Evolutionary conservation across 2,797 vertebrate species (phyloP).

Genomic region (Eulemur rubriventer): DNA sequence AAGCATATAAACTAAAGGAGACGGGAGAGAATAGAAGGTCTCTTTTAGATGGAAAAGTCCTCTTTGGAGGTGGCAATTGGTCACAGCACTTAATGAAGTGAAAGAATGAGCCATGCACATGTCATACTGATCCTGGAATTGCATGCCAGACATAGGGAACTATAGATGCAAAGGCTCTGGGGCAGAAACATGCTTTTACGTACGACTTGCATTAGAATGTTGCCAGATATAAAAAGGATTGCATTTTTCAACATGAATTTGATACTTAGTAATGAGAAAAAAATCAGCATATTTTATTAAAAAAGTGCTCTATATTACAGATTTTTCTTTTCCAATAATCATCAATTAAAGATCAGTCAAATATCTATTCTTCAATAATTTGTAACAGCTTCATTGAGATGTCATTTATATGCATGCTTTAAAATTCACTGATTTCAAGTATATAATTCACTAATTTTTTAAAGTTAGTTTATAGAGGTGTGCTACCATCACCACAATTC

Average conservation of each 20-base stretch:
- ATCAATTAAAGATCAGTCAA: background rate
- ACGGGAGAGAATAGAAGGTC: background rate
- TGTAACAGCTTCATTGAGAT: background rate
- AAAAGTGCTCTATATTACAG: background rate
- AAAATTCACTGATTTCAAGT: background rate
- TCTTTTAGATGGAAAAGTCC: background rate
- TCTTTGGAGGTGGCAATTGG: background rate
- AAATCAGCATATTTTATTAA: background rate
- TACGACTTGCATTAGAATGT: background rate
- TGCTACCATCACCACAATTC: background rate
- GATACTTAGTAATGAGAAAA: background rate
- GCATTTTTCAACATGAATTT: background rate
- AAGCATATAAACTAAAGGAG: background rate
- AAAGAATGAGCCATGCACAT: background rate
- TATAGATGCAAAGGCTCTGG: background rate
- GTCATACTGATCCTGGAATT: background rate
- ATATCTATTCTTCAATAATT: background rate
- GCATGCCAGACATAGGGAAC: background rate
- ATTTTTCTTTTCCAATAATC: background rate
- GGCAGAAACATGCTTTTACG: background rate
- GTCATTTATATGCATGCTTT: background rate
- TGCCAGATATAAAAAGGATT: background rate
- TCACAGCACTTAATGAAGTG: background rate
- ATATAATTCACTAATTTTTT: background rate
- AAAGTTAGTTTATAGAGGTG: background rate